Evolutionary conservation across 2,797 vertebrate genomes (phyloP), one percentile per base, ranked within the genome.

Genomic region (Fratercula arctica): DNA sequence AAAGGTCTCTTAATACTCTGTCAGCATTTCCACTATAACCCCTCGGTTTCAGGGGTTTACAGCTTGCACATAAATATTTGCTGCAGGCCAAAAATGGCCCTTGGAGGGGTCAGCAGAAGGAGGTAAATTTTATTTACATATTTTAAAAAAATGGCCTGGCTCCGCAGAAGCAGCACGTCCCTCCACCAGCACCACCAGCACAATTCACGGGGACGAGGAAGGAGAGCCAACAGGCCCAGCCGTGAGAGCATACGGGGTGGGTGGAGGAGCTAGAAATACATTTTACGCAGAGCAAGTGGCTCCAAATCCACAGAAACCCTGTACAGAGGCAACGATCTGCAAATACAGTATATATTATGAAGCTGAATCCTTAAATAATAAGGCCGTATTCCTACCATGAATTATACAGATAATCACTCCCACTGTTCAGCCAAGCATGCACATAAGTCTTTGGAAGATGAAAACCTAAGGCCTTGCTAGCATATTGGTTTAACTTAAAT

Each of bases 41-140:
- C 56, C 69, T 96, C 92, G 85, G 96, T 85, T 97, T 95, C 96
- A 97, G 95, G 86, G 96, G 96, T 97, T 97, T 97, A 97, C 39
- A 96, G 81, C 90, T 91, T 53, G 6, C 89, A 89, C 86, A 96
- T 97, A 97, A 97, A 97, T 97, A 98, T 97, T 97, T 97, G 97
- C 95, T 96, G 97, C 97, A 97, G 95, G 96, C 89, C 91, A 93
- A 96, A 97, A 95, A 76, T 73, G 83, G 78, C 83, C 94, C 72
- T 94, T 91, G 2, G 11, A 96, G 74, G 59, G 97, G 84, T 97
- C 94, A 97, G 92, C 33, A 70, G 83, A 87, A 85, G 90, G 87
- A 96, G 78, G 66, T 94, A 94, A 93, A 97, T 98, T 95, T 91
- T 96, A 95, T 96, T 97, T 89, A 95, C 82, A 84, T 97, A 95